Conservation (phyloP, 2,113 vertebrate genomes). For the Rhynchopsitta pachyrhyncha region DNA sequence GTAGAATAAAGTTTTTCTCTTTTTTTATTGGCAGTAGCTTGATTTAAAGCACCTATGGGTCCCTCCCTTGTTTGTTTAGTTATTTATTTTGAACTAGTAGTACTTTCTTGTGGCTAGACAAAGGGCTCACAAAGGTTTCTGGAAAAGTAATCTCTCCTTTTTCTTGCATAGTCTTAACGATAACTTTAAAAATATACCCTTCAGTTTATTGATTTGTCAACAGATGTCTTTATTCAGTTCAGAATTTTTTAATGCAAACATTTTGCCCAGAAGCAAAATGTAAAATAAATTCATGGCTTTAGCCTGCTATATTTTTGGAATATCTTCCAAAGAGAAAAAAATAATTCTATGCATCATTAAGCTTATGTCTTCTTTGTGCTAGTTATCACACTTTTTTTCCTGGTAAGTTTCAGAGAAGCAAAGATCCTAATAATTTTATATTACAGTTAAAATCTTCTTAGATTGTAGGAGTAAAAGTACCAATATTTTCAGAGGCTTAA, state of each 20-base stretch:
- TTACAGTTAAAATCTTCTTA: neutral
- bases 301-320: neutral
- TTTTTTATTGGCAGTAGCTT: neutral
- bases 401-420: neutral
- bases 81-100: neutral
- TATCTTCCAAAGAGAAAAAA: neutral
- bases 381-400: neutral
- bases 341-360: neutral
- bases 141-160: neutral
- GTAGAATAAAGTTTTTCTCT: neutral
- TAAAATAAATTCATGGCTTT: neutral
- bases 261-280: neutral
- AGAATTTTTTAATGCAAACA: neutral
- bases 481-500: constrained; percentile 34
- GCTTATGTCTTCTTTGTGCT: neutral
- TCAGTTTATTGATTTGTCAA: neutral
- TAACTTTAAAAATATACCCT: neutral
- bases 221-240: neutral
- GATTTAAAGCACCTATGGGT: neutral
- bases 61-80: neutral
- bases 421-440: neutral
- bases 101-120: neutral
- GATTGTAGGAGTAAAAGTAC: neutral
- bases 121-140: neutral
- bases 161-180: neutral